Conservation (phyloP, 2,113 vertebrate species). For the Harpagus bidentatus region DNA sequence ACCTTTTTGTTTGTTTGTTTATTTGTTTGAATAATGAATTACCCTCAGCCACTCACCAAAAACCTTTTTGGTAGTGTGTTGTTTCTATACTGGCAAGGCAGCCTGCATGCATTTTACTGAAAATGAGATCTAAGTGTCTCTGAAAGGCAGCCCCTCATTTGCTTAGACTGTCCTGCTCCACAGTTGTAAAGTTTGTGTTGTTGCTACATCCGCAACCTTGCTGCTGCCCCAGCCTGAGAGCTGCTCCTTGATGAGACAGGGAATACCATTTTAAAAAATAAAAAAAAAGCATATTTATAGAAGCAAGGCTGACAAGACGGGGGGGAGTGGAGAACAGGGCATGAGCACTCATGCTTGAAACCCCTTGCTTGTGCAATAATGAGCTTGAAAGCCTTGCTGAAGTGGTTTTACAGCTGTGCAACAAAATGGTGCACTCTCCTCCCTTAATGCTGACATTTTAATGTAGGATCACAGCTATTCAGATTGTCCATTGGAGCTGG, state of each 20-base stretch:
- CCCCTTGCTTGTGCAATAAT: conserved; percentile 66
- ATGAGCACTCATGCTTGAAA: conserved; percentile 68
- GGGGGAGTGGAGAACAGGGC: conserved; percentile 27
- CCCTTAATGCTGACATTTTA: conserved; percentile 70
- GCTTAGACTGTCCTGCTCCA: neutral
- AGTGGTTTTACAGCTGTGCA: conserved; percentile 70
- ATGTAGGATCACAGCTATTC: conserved; percentile 69
- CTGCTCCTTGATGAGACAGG: neutral
- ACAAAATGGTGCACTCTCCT: conserved; percentile 69
- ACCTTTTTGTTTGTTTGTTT: neutral
- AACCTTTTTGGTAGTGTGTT: neutral
- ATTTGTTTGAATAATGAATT: neutral
- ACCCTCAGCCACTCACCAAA: neutral
- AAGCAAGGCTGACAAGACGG: neutral
- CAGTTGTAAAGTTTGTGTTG: neutral
- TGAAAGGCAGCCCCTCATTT: neutral
- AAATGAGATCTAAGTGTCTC: neutral
- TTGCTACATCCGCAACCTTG: neutral
- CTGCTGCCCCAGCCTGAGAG: neutral
- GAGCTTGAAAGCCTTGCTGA: conserved; percentile 69
- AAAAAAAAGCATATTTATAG: conserved; percentile 20
- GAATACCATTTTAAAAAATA: neutral
- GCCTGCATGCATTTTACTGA: neutral
- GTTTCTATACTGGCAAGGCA: neutral
- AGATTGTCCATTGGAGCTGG: conserved; percentile 70